phyloP scores from a whole-genome alignment of 1,140 invertebrate species.

The Caenorhabditis briggsae region DNA sequence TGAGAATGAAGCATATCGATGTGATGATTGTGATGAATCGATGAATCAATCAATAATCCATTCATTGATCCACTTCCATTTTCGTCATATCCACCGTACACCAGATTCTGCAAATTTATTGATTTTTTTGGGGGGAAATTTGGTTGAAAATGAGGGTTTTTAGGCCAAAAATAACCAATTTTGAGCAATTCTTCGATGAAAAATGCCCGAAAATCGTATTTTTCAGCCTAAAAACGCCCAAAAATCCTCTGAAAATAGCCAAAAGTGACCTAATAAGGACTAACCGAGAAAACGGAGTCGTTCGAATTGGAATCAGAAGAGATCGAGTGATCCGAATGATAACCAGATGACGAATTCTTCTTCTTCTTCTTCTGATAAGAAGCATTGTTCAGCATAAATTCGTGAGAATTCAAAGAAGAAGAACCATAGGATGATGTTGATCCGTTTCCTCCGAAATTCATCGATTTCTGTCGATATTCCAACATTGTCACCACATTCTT shows the following conservation, averaged over 20 bases:
- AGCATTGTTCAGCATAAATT: too few relatives aligned
- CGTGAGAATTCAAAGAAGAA: not conserved
- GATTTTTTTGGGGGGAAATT: not conserved
- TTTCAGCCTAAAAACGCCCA: not conserved
- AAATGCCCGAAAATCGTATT: too few relatives aligned
- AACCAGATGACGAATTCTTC: not conserved
- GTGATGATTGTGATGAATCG: too few relatives aligned
- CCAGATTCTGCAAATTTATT: not conserved
- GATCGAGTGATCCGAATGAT: not conserved
- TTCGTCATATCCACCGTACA: not conserved
- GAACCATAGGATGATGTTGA: not conserved
- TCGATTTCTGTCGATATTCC: not conserved
- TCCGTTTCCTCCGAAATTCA: not conserved
- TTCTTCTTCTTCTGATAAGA: not conserved
- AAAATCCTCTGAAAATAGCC: conserved; percentile 1
- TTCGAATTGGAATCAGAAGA: not conserved
- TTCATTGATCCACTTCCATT: not conserved
- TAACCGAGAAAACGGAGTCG: not conserved
- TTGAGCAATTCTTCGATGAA: too few relatives aligned
- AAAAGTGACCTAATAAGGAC: conserved; percentile 11
- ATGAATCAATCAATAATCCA: too few relatives aligned
- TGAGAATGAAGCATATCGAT: too few relatives aligned
- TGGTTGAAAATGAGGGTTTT: not conserved
- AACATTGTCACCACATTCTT: conserved; percentile 29
- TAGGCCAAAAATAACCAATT: too few relatives aligned